Percentiles rank a stretch among this genome's conserved stretches.
Evolutionary conservation across 1,140 invertebrate species (phyloP).

Genomic region (Drosophila aff.): DNA sequence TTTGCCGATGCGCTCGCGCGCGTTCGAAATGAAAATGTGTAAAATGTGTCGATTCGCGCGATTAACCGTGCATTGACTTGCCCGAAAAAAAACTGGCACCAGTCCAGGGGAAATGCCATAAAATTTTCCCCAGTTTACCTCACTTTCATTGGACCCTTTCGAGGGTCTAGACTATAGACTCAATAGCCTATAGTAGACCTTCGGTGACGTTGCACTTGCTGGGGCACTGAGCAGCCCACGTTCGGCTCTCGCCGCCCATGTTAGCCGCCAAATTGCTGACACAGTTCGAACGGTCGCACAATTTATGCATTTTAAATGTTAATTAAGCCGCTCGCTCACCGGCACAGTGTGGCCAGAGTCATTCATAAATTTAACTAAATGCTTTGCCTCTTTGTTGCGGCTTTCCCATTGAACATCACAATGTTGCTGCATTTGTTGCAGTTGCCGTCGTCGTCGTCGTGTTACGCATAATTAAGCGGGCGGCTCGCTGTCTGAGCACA

Average conservation of each 20-base stretch:
- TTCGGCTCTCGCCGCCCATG: constrained; percentile 35
- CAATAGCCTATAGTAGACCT: background rate
- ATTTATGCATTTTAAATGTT: constrained; percentile 69
- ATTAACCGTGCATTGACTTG: constrained; percentile 37
- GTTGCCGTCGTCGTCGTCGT: constrained; percentile 55
- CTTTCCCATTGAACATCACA: constrained; percentile 34
- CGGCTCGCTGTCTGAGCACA: constrained; percentile 61
- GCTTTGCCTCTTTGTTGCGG: constrained; percentile 41
- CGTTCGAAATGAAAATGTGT: constrained; percentile 32
- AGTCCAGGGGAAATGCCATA: constrained; percentile 16
- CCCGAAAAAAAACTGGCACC: constrained; percentile 14
- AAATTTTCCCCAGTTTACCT: background rate
- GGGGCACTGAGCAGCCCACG: constrained; percentile 29
- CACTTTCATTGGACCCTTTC: constrained; percentile 30
- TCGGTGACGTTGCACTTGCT: constrained; percentile 43
- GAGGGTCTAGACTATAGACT: constrained; percentile 12
- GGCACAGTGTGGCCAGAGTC: constrained; percentile 38
- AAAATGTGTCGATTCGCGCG: constrained; percentile 12
- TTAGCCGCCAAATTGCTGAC: constrained; percentile 49
- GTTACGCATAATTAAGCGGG: constrained; percentile 79
- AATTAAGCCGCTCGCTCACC: constrained; percentile 40
- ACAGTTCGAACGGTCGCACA: constrained; percentile 59
- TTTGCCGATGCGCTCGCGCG: constrained; percentile 43
- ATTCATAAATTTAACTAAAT: constrained; percentile 65
- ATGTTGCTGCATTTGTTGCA: constrained; percentile 23